phyloP scores from a whole-genome alignment of 2,797 vertebrate species.

The Tinamus major region DNA sequence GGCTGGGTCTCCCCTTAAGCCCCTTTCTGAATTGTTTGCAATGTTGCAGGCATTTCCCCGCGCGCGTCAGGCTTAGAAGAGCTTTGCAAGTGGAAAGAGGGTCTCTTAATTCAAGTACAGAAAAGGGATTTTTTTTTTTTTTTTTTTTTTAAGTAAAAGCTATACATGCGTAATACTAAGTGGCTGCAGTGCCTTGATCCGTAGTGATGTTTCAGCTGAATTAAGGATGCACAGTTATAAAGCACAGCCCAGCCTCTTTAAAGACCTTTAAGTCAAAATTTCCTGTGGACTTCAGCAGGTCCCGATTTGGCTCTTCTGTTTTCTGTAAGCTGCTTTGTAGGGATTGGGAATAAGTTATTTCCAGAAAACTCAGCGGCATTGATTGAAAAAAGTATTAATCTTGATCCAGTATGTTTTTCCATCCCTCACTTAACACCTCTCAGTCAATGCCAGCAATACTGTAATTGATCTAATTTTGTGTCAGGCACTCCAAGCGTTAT shows the following conservation, averaged over 20 bases:
- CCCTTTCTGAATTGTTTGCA: no score
- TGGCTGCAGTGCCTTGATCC: neutral
- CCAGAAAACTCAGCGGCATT: neutral
- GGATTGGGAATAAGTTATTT: neutral
- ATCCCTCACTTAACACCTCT: neutral
- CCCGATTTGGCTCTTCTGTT: neutral
- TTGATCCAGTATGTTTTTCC: conserved; percentile 19
- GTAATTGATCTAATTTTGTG: neutral
- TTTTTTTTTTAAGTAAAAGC: conserved; percentile 4
- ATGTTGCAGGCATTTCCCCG: neutral
- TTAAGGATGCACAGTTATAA: neutral
- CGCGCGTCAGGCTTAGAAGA: neutral
- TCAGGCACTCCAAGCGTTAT: neutral
- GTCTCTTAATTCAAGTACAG: neutral
- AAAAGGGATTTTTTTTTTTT: neutral
- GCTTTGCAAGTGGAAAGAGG: neutral
- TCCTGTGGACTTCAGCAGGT: neutral
- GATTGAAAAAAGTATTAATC: neutral
- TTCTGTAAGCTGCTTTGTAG: neutral
- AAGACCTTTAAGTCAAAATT: neutral
- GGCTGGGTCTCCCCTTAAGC: no score
- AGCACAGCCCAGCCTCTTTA: neutral
- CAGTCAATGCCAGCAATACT: conserved; percentile 15
- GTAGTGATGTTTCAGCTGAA: neutral
- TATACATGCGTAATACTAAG: neutral